phyloP scores from a whole-genome alignment of 2,888 invertebrate genomes.

The Cordilura impudica region DNA sequence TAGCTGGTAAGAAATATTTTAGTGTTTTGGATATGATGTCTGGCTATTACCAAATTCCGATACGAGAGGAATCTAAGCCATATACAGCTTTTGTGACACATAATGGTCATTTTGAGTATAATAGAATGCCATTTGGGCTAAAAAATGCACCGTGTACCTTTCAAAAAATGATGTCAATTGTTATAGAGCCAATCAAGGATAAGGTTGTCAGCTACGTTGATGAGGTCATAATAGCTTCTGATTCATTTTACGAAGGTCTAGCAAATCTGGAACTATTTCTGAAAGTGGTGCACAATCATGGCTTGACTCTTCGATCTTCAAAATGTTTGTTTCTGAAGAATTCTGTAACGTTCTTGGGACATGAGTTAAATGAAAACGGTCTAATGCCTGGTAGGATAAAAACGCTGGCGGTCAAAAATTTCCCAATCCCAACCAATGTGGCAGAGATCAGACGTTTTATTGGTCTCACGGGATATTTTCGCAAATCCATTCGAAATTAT shows the following conservation, averaged over 20 bases:
- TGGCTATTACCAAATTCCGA: slow-evolving; percentile 22
- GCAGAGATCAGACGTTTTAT: slow-evolving; percentile 51
- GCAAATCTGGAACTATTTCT: background rate
- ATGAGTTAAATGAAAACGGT: slow-evolving; percentile 43
- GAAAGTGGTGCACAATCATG: background rate
- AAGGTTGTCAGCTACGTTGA: slow-evolving; percentile 39
- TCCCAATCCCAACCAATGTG: slow-evolving; percentile 63
- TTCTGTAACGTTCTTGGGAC: slow-evolving; percentile 5
- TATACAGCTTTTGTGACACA: slow-evolving; percentile 6
- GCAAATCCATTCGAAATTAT: too few species aligned
- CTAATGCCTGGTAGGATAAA: slow-evolving; percentile 66
- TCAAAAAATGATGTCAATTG: slow-evolving; percentile 65
- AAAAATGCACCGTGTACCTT: slow-evolving; percentile 71
- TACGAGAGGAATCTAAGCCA: background rate
- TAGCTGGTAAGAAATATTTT: slow-evolving; percentile 66
- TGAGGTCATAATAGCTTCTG: slow-evolving; percentile 3
- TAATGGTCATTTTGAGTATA: slow-evolving; percentile 36
- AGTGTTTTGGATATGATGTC: slow-evolving; percentile 19
- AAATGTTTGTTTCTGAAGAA: slow-evolving; percentile 20
- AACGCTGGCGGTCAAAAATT: slow-evolving; percentile 64
- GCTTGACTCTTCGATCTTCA: slow-evolving; percentile 4
- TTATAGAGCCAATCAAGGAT: slow-evolving; percentile 26
- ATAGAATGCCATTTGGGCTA: slow-evolving; percentile 40
- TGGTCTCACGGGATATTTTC: slow-evolving; percentile 69
- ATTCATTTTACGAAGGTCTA: background rate